Conservation (phyloP, 2,113 vertebrate genomes). For the Notechis scutatus region DNA sequence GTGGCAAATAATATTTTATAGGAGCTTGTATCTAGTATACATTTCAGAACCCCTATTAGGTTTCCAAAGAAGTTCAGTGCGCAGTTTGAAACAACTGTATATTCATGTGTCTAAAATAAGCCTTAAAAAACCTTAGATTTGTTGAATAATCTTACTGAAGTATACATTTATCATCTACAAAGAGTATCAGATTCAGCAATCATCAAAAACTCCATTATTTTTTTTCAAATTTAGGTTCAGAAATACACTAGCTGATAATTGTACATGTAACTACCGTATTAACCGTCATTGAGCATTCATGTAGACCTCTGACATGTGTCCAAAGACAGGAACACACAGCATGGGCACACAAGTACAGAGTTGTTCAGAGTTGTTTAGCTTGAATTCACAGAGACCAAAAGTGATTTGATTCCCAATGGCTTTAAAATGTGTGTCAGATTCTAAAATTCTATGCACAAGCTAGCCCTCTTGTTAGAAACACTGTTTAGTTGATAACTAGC, state of each 20-base stretch:
- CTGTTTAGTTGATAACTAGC: slow-evolving; percentile 34
- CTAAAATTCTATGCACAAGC: slow-evolving; percentile 31
- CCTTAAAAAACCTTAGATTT: not conserved
- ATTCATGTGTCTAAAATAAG: not conserved
- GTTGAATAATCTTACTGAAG: not conserved
- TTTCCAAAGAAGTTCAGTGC: not conserved
- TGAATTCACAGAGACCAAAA: slow-evolving; percentile 25
- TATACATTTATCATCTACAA: not conserved
- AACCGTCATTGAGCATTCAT: not conserved
- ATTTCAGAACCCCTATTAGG: not conserved
- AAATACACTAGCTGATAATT: not conserved
- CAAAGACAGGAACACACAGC: not conserved
- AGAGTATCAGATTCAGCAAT: not conserved
- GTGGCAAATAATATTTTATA: not conserved
- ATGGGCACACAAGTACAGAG: not conserved
- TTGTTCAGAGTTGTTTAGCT: not conserved
- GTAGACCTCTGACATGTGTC: not conserved
- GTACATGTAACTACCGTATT: not conserved
- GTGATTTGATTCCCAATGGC: slow-evolving; percentile 44
- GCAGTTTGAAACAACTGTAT: not conserved
- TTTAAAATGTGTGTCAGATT: slow-evolving; percentile 44
- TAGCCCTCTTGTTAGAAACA: slow-evolving; percentile 33
- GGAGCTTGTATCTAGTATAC: not conserved
- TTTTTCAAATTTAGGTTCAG: not conserved
- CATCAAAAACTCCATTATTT: not conserved